These are phyloP conservation scores for Rhagophthalmus giganteus DNA, from an alignment of 2,888 invertebrate genomes.

Conservation along the genomic window DNA sequence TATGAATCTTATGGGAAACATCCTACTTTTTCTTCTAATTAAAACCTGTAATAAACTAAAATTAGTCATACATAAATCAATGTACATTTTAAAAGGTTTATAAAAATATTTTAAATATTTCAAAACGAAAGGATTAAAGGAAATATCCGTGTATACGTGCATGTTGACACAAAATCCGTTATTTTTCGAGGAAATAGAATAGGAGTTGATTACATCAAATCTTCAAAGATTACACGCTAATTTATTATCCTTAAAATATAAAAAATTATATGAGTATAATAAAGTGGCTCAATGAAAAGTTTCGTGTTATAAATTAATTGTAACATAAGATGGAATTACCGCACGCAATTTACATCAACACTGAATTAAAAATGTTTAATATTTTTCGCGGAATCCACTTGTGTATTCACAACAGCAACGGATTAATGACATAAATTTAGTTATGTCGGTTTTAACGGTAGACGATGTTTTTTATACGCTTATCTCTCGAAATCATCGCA, in stretches of 20 bases:
- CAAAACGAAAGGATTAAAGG: too few species aligned
- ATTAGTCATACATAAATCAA: too few species aligned
- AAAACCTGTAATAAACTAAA: too few species aligned
- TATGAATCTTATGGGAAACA: too few species aligned
- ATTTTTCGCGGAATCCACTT: conserved; percentile 14
- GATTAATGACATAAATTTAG: conserved; percentile 24
- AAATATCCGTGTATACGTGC: too few species aligned
- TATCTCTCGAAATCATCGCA: conserved; percentile 20
- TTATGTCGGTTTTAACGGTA: conserved; percentile 22
- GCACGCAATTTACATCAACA: conserved; percentile 13
- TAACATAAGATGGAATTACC: conserved; percentile 5
- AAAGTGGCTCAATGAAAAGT: conserved; percentile 2
- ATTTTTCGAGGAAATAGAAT: too few species aligned
- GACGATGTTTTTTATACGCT: conserved; percentile 20
- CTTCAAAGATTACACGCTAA: neutral
- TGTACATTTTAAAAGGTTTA: too few species aligned
- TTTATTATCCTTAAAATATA: neutral
- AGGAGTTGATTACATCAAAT: neutral
- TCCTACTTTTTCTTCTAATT: too few species aligned
- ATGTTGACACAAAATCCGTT: too few species aligned
- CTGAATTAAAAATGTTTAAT: conserved; percentile 11
- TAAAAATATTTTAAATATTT: too few species aligned
- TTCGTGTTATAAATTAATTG: conserved; percentile 6
- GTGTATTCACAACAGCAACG: conserved; percentile 17
- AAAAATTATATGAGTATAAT: conserved; percentile 1